These are phyloP conservation scores for Agrochola macilenta DNA, from an alignment of 2,888 invertebrate genomes.

Conservation along the genomic window DNA sequence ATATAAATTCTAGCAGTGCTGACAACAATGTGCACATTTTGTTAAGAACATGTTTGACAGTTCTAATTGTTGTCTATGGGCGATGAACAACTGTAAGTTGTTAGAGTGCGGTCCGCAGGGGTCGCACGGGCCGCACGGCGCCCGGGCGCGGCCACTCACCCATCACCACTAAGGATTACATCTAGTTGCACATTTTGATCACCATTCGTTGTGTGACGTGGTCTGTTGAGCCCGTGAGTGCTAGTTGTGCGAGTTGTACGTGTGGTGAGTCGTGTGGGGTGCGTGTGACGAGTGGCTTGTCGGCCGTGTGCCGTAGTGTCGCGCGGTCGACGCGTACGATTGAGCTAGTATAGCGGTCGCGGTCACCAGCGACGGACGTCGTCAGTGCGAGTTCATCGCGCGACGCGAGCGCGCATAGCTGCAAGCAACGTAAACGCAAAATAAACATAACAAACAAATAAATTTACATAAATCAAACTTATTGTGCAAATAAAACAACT, in stretches of 20 bases:
- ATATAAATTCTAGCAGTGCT: background rate
- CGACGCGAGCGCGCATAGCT: slow-evolving; percentile 63
- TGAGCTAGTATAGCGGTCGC: slow-evolving; percentile 28
- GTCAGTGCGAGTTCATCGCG: slow-evolving; percentile 69
- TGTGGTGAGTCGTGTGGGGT: slow-evolving; percentile 2
- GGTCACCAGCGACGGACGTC: slow-evolving; percentile 26
- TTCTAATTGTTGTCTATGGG: background rate
- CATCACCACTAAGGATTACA: background rate
- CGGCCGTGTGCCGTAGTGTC: slow-evolving; percentile 9
- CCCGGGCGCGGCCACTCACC: background rate
- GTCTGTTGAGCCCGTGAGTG: background rate
- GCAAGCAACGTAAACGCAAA: slow-evolving; percentile 64
- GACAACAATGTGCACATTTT: background rate
- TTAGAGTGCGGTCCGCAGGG: background rate
- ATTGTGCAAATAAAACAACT: slow-evolving; percentile 18
- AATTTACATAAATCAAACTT: slow-evolving; percentile 2
- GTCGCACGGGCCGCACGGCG: background rate
- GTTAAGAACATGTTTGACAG: background rate
- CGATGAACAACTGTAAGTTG: background rate
- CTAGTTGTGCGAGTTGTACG: slow-evolving; percentile 9
- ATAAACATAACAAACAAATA: slow-evolving; percentile 55
- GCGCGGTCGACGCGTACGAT: slow-evolving; percentile 20
- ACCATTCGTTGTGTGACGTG: background rate
- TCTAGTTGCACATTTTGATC: background rate
- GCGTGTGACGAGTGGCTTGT: slow-evolving; percentile 8